Evolutionary conservation across 2,113 vertebrate genomes (phyloP).

Genomic region (Synchiropus splendidus): DNA sequence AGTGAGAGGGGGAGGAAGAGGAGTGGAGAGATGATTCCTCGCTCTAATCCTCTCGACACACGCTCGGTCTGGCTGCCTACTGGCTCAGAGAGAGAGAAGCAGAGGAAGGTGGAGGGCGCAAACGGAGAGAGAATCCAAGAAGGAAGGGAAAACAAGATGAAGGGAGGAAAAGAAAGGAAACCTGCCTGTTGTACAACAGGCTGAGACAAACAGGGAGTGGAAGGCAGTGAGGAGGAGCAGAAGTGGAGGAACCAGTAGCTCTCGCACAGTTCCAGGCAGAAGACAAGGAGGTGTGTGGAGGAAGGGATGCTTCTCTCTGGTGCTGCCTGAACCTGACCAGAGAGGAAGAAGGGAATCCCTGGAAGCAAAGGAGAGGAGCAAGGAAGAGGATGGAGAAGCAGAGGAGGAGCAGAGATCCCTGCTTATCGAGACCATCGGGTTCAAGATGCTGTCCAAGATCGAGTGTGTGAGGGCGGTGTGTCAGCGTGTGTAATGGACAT

Average conservation of each 20-base stretch:
- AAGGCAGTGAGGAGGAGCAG: constrained; percentile 15
- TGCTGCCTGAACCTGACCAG: constrained; percentile 35
- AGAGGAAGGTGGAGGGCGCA: constrained; percentile 44
- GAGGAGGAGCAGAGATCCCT: constrained; percentile 37
- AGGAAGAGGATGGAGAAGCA: constrained; percentile 20
- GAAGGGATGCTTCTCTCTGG: constrained; percentile 20
- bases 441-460: constrained; percentile 41
- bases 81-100: constrained; percentile 39
- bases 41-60: constrained; percentile 68
- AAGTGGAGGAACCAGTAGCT: constrained; percentile 25
- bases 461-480: constrained; percentile 22
- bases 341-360: constrained; percentile 14
- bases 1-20: constrained; percentile 45
- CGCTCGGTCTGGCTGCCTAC: constrained; percentile 53
- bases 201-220: constrained; percentile 17
- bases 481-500: constrained; percentile 18
- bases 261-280: constrained; percentile 11
- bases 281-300: constrained; percentile 9
- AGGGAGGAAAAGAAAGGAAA: constrained; percentile 36
- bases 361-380: constrained; percentile 1
- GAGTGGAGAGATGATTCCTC: constrained; percentile 60
- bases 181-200: constrained; percentile 21
- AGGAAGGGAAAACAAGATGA: constrained; percentile 40
- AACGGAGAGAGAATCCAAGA: constrained; percentile 26
- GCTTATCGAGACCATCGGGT: constrained; percentile 7